Conservation (phyloP, 2,797 vertebrate genomes). For the Halcyon chelicuti region DNA sequence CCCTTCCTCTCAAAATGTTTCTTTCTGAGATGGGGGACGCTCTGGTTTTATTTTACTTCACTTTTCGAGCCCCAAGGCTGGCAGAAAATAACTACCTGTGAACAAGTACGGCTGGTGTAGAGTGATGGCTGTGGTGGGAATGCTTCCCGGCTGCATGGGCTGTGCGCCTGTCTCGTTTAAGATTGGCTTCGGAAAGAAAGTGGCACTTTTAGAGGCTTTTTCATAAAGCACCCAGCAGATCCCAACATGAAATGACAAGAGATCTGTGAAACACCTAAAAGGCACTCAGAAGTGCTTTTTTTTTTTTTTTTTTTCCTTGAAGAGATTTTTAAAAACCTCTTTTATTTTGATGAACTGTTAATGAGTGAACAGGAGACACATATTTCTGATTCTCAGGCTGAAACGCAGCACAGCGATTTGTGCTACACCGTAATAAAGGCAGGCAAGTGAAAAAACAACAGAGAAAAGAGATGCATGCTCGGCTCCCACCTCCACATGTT, state of each 20-base stretch:
- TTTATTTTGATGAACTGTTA: neutral
- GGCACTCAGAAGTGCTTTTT: neutral
- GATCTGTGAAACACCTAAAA: neutral
- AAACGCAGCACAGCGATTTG: neutral
- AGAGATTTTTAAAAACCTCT: neutral
- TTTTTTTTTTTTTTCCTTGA: neutral
- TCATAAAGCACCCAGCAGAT: conserved; percentile 25
- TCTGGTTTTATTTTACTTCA: neutral
- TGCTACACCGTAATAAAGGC: neutral
- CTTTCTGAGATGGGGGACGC: neutral
- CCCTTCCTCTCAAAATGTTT: neutral
- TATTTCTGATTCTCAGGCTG: conserved; percentile 49
- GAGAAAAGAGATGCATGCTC: neutral
- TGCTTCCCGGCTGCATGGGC: neutral
- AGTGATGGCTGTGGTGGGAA: neutral
- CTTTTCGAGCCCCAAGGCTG: neutral
- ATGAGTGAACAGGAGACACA: neutral
- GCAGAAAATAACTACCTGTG: neutral
- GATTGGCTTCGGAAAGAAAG: neutral
- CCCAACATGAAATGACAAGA: neutral
- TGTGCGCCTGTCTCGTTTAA: neutral
- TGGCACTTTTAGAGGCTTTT: neutral
- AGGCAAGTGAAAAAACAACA: conserved; percentile 21
- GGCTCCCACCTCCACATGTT: neutral
- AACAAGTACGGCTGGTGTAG: neutral